Base-by-base conservation (phyloP, 30 jellyfish, hydroid and myxozoan species). In the Rhopilema esculentum region DNA sequence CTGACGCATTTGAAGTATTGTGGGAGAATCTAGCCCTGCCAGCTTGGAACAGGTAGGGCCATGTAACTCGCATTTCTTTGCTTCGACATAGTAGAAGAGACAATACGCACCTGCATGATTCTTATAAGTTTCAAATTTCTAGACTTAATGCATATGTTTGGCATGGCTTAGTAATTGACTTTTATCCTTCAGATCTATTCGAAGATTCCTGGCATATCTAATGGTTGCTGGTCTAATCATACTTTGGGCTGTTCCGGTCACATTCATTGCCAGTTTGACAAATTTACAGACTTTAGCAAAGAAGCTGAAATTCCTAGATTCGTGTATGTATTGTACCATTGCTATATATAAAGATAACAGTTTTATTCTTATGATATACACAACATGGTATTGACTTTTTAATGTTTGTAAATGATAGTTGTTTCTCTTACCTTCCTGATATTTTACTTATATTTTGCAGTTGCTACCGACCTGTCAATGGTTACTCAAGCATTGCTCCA, bases 161-260 rank as follows among this genome's bases (percentile, higher is more conserved):
- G 57, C 6, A 40, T 6, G 57, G 57, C 9, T 40, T 40, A 12
- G 12, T 40, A 12, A 53, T 4, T 23, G 18, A 0, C 27, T 8
- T 21, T 18, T 57, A 23, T 33, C 0, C 82, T 87, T 29, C 62
- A 95, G 99, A 48, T 52, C 80, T 17, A 23, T 82, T 1, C 81
- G 97, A 17, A 67, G 28, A 21, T n/a, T 63, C 29, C 26, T 89
- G 22, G 97, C 95, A 18, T 27, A 27, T 31, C 48, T 85, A 19
- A 33, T 75, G 27, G 97, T 95, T 16, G 82, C 67, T 73, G 66
- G 80, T 62, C 75, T 89, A 20, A 91, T 95, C 18, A 61, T 89
- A 15, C 88, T 95, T 9, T 95, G 97, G 97, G 91, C 99, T 21
- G 74, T 84, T 31, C 97, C 99, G 1, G 82, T 95, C 49, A 61